A percentile compares a stretch with the other conserved stretches of the same genome.
phyloP scores from a whole-genome alignment of 2,888 invertebrate species.

The Hirtodrosophila cameraria region DNA sequence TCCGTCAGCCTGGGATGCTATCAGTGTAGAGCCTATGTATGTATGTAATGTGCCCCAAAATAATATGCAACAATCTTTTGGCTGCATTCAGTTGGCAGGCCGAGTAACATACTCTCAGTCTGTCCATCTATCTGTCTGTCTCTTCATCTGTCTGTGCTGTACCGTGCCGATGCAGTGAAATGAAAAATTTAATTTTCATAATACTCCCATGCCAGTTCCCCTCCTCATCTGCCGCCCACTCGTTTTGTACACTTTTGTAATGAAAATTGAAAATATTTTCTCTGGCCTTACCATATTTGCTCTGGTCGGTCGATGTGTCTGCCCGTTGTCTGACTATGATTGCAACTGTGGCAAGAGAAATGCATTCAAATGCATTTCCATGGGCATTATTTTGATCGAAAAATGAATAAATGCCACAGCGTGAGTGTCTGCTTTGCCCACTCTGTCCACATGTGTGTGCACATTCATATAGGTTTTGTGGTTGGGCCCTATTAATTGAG shows the following conservation, averaged over 20 bases:
- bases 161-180: conserved; percentile 64
- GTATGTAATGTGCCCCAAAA: too few species aligned
- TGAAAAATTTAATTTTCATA: conserved; percentile 79
- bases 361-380: conserved; percentile 54
- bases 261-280: conserved; percentile 77
- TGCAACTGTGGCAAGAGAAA: conserved; percentile 47
- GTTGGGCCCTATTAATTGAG: conserved; percentile 65
- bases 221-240: conserved; percentile 15
- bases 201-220: conserved; percentile 50
- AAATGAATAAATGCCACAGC: conserved; percentile 59
- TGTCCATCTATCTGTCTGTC: background rate
- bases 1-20: conserved; percentile 1
- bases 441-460: background rate
- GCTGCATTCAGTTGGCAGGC: conserved; percentile 53
- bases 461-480: conserved; percentile 23
- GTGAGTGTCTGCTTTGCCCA: background rate
- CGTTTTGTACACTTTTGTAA: conserved; percentile 63
- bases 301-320: conserved; percentile 15
- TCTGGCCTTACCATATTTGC: conserved; percentile 62
- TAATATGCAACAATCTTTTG: conserved; percentile 63
- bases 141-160: conserved; percentile 6
- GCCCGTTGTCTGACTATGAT: conserved; percentile 38
- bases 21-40: conserved; percentile 29
- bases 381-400: conserved; percentile 68
- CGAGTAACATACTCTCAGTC: conserved; percentile 9